Evolutionary conservation across 2,797 vertebrate genomes (phyloP).

Genomic region (Lates japonicus): DNA sequence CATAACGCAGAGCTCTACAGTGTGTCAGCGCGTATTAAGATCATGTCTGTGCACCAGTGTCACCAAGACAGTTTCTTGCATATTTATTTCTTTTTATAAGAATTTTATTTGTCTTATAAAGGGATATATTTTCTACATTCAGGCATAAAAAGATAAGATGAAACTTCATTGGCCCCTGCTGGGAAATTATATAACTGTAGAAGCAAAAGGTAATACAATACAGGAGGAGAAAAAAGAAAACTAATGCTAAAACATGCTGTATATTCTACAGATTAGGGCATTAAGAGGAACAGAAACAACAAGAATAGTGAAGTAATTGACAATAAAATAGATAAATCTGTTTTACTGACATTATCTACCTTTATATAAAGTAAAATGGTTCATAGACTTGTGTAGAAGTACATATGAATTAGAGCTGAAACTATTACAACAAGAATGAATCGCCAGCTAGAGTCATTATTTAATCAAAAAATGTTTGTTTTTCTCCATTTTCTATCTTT

Average conservation of each 20-base stretch:
- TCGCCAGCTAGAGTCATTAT: neutral
- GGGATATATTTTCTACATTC: slow-evolving; percentile 22
- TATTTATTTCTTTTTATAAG: slow-evolving; percentile 31
- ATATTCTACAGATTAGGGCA: slow-evolving; percentile 15
- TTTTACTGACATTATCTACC: neutral
- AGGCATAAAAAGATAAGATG: slow-evolving; percentile 19
- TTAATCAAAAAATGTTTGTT: neutral
- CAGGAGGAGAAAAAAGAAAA: neutral
- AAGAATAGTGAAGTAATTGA: neutral
- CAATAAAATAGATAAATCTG: neutral
- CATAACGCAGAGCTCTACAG: slow-evolving; percentile 26
- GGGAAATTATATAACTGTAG: slow-evolving; percentile 9
- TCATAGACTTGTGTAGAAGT: neutral
- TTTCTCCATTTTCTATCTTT: too few relatives aligned
- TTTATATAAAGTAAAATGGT: neutral
- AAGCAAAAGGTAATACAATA: neutral
- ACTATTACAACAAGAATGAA: neutral
- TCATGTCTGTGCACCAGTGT: slow-evolving; percentile 10
- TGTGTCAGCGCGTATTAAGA: slow-evolving; percentile 29
- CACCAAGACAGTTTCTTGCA: neutral
- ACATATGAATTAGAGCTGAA: neutral
- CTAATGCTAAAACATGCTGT: neutral
- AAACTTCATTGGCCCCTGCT: slow-evolving; percentile 6
- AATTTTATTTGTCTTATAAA: slow-evolving; percentile 30
- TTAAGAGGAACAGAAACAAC: slow-evolving; percentile 1